Base-by-base conservation (phyloP, 1,140 invertebrate genomes). In the Cydia splendana region DNA sequence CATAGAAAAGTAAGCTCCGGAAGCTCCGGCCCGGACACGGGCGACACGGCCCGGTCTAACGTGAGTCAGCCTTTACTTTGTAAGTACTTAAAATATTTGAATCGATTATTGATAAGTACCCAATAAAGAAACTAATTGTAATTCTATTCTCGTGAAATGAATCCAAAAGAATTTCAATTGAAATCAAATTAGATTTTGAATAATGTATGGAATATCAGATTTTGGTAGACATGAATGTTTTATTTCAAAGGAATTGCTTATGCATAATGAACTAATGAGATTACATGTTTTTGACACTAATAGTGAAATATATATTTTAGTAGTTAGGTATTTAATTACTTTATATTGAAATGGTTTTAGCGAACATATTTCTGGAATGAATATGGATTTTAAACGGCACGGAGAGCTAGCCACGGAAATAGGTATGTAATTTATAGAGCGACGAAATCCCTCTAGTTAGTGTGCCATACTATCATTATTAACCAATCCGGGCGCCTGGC, bases 81-180 rank as follows among this genome's bases (percentile, higher is more conserved):
- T n/a, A n/a, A n/a, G 30, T 4, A 30, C 30, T 30, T 30, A 4
- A 62, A 62, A 9, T 18, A 20, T 9, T 9, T 53, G 51, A 53
- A 53, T 53, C n/a, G 18, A 62, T 62, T 20, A 62, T 18, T 62
- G 1, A 5, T 20, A 62, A 18, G 18, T n/a, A 62, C 6, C n/a
- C 57, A 62, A 62, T 62, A 62, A 62, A 62, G 0, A 62, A 62
- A 20, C 18, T 62, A 62, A 62, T 62, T 62, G n/a, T 62, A n/a
- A 62, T 62, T 62, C 57, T 20, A 20, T 24, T 62, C n/a, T 62
- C 9, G 18, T 20, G 18, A 9, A 62, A 62, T 20, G 7, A 62
- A 62, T 76, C 74, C 76, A 79, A 67, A 57, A 79, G 18, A 20
- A 62, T 2, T 62, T 62, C 18, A 20, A 62, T 62, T 24, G 1